Evolutionary conservation across 2,113 vertebrate species (phyloP), one percentile per base, ranked within the genome.

Genomic region (Zingel zingel): DNA sequence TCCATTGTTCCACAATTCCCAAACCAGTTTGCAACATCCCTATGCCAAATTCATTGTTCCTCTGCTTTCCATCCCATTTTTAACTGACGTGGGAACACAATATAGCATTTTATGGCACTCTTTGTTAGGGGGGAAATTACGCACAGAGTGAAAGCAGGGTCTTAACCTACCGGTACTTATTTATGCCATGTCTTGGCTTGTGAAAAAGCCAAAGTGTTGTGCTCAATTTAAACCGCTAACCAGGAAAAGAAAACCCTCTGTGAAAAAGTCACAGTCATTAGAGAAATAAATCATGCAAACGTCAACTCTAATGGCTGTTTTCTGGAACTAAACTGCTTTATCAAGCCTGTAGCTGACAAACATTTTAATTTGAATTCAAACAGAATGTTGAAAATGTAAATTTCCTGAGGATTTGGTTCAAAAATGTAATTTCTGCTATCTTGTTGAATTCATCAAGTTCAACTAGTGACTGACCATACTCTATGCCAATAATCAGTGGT

Each of bases 71-170:
- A 67, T 75, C 81, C 39, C 84, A 80, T 90, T 90, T 81, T 69
- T 89, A 72, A 89, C 61, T 85, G 27, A 86, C 82, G 25, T 27
- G 33, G 58, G 66, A 88, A 77, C 75, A 90, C 88, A 89, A 82
- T 81, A 27, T 51, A 59, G 48, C 45, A 27, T 88, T 92, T 92
- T 92, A 91, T 85, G 78, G 70, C 53, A 11, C 25, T 71, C 62
- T 92, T 93, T 93, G 88, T 93, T 11, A 2, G 68, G 54, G 65
- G 18, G 36, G 23, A 89, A 83, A 68, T 77, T 75, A 86, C 51
- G 11, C 27, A 69, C 27, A 51, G 65, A 19, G 39, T 33, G 77
- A 67, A 53, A 65, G 62, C 59, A 43, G 27, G 63, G 63, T 81
- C 74, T 82, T 73, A 61, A 90, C 65, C 81, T 77, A 50, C 30